Conservation (phyloP, 2,797 vertebrate genomes). For the Periophthalmus magnuspinnatus region DNA sequence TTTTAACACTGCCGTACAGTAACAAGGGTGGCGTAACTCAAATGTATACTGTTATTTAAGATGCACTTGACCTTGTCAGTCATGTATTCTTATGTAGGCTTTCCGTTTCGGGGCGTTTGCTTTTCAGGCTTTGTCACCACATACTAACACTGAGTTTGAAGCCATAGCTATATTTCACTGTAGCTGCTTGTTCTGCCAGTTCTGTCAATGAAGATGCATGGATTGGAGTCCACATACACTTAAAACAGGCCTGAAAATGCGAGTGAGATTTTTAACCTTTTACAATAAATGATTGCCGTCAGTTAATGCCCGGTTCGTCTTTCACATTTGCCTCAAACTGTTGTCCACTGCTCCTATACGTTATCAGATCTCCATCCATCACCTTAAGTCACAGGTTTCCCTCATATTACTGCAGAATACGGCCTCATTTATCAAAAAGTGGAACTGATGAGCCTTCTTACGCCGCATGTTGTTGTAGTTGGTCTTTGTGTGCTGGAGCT, state of each 20-base stretch:
- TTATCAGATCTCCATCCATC: conserved; percentile 47
- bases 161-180: conserved; percentile 55
- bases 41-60: conserved; percentile 42
- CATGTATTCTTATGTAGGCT: conserved; percentile 54
- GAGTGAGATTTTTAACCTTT: conserved; percentile 22
- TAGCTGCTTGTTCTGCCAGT: conserved; percentile 47
- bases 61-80: conserved; percentile 25
- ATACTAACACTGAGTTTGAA: conserved; percentile 34
- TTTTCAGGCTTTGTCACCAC: conserved; percentile 26
- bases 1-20: neutral
- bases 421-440: conserved; percentile 75
- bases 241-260: conserved; percentile 15
- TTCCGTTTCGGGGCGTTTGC: conserved; percentile 26
- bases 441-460: conserved; percentile 23
- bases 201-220: conserved; percentile 42
- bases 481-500: conserved; percentile 39
- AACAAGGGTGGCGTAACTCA: conserved; percentile 37
- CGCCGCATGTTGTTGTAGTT: conserved; percentile 26
- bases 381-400: conserved; percentile 74
- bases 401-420: conserved; percentile 75
- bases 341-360: conserved; percentile 15
- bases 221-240: conserved; percentile 12
- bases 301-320: conserved; percentile 22
- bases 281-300: conserved; percentile 21
- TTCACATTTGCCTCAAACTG: conserved; percentile 25